phyloP scores from a whole-genome alignment of 1,140 invertebrate genomes.

The Anoplophora glabripennis region DNA sequence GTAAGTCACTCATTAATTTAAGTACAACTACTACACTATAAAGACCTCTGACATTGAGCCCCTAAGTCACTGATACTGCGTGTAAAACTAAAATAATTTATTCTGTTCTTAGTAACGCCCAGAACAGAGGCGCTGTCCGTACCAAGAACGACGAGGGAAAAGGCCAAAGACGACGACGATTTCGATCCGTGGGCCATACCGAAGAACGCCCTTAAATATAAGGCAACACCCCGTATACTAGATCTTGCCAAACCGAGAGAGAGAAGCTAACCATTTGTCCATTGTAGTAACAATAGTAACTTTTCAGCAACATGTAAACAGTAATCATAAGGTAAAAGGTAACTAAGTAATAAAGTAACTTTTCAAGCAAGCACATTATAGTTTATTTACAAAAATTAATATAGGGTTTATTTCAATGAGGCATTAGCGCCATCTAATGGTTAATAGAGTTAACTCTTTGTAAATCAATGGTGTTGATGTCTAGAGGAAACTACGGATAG shows the following conservation, averaged over 20 bases:
- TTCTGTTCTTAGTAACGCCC: slow-evolving; percentile 33
- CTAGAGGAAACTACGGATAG: too few relatives aligned
- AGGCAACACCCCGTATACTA: slow-evolving; percentile 50
- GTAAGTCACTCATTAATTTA: slow-evolving; percentile 32
- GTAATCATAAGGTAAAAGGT: background rate
- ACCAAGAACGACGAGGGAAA: slow-evolving; percentile 34
- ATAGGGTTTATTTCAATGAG: too few relatives aligned
- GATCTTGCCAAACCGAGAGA: slow-evolving; percentile 50
- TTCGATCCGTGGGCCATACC: slow-evolving; percentile 43
- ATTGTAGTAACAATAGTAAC: background rate
- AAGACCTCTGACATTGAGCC: too few relatives aligned
- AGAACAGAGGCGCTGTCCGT: slow-evolving; percentile 35
- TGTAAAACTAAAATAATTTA: slow-evolving; percentile 1
- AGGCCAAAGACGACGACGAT: slow-evolving; percentile 35
- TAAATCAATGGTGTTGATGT: too few relatives aligned
- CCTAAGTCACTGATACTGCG: too few relatives aligned
- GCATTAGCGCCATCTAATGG: too few relatives aligned
- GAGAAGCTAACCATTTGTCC: slow-evolving; percentile 24
- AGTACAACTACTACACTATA: too few relatives aligned
- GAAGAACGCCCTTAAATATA: slow-evolving; percentile 50
- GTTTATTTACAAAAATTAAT: too few relatives aligned
- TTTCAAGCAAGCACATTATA: too few relatives aligned
- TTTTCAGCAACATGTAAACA: too few relatives aligned
- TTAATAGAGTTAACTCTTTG: too few relatives aligned
- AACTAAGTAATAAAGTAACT: background rate